Conservation (phyloP, 1,140 invertebrate species). For the Thaumatotibia leucotreta region DNA sequence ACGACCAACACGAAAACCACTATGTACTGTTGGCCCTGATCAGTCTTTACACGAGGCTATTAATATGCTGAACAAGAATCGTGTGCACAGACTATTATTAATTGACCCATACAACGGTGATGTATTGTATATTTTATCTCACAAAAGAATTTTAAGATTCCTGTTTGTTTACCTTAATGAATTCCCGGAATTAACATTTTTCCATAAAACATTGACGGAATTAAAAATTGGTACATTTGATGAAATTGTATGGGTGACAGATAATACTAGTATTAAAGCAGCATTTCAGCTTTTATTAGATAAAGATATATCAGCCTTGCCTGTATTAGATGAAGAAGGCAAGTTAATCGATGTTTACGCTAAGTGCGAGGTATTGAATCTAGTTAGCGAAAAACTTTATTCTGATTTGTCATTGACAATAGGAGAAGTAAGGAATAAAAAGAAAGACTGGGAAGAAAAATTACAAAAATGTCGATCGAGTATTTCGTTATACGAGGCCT, state of each 20-base stretch:
- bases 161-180: constrained; percentile 70
- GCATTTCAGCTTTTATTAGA: constrained; percentile 65
- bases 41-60: constrained; percentile 69
- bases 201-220: constrained; percentile 59
- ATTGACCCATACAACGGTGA: constrained; percentile 63
- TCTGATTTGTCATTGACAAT: constrained; percentile 65
- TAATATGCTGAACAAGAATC: constrained; percentile 61
- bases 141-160: constrained; percentile 69
- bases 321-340: constrained; percentile 61
- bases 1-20: constrained; percentile 51
- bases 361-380: constrained; percentile 71
- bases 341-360: constrained; percentile 64
- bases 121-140: constrained; percentile 67
- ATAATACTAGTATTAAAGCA: constrained; percentile 55
- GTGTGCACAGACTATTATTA: constrained; percentile 64
- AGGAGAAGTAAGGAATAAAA: constrained; percentile 67
- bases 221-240: constrained; percentile 68
- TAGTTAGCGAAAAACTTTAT: constrained; percentile 71
- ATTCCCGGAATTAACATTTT: constrained; percentile 70
- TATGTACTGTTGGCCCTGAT: constrained; percentile 61
- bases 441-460: constrained; percentile 75
- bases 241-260: constrained; percentile 59
- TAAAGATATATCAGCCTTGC: constrained; percentile 67
- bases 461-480: constrained; percentile 71
- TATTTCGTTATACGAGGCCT: constrained; percentile 74